phyloP scores from a whole-genome alignment of 2,888 invertebrate genomes.

The Noctua comes region DNA sequence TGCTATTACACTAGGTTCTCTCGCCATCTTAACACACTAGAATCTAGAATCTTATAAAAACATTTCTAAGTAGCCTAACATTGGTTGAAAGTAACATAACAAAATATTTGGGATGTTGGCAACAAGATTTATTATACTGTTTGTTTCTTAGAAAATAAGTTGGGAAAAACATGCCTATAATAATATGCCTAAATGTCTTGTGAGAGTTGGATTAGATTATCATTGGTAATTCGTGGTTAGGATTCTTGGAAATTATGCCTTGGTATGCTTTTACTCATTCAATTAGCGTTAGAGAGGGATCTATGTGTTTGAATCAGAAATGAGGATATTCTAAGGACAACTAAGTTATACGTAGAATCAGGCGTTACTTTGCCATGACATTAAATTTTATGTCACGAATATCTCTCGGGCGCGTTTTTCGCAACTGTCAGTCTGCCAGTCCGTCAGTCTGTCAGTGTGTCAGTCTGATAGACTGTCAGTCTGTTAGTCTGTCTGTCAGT shows the following conservation, averaged over 20 bases:
- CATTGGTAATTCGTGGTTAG: not conserved
- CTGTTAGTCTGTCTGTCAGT: no score
- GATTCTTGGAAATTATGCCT: not conserved
- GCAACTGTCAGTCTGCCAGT: no score
- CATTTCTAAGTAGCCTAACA: not conserved
- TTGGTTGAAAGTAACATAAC: constrained; percentile 20
- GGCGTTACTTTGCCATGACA: no score
- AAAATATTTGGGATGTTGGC: constrained; percentile 1
- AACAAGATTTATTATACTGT: constrained; percentile 40
- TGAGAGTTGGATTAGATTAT: not conserved
- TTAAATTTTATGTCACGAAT: no score
- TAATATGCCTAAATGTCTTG: not conserved
- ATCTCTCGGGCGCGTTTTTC: no score
- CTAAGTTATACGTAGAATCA: no score
- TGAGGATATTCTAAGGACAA: not conserved
- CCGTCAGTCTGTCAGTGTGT: no score
- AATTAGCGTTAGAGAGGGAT: not conserved
- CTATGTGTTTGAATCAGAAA: not conserved
- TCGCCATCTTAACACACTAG: not conserved
- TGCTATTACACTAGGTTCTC: not conserved
- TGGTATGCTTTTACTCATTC: not conserved
- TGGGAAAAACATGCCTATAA: constrained; percentile 20
- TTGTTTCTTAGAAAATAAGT: constrained; percentile 15
- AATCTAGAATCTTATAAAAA: not conserved
- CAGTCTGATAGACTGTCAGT: no score